phyloP scores from a whole-genome alignment of 2,797 vertebrate species.

The Pseudopleuronectes americanus region DNA sequence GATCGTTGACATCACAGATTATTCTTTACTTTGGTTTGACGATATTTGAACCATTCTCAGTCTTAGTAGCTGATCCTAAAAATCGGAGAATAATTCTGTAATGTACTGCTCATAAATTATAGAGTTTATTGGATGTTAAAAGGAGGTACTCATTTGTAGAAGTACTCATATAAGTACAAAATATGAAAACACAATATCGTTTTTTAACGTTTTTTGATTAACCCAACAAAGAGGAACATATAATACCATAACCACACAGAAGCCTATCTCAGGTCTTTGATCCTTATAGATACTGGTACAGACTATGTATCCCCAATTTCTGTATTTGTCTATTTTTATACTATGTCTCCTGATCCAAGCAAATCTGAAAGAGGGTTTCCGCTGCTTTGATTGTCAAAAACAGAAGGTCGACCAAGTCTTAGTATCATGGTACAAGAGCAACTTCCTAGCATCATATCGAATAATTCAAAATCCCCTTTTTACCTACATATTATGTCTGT shows the following conservation, averaged over 20 bases:
- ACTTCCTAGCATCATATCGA: background rate
- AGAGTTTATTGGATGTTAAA: background rate
- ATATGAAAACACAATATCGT: no score
- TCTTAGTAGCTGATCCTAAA: slow-evolving; percentile 20
- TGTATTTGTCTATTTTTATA: background rate
- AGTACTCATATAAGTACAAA: no score
- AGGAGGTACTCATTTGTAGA: background rate
- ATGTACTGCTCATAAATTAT: background rate
- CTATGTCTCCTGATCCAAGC: background rate
- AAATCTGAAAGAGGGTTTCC: no score
- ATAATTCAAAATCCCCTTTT: no score
- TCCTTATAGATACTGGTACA: background rate
- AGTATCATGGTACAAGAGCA: background rate
- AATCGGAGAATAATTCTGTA: background rate
- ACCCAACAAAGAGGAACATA: no score
- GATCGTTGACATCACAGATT: slow-evolving; percentile 11
- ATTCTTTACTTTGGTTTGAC: slow-evolving; percentile 11
- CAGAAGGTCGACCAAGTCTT: background rate
- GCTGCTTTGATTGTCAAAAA: slow-evolving; percentile 17
- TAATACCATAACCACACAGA: background rate
- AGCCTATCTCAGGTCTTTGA: no score
- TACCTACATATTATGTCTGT: no score
- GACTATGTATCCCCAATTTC: no score
- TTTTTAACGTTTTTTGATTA: background rate
- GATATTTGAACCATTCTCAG: slow-evolving; percentile 11